These are phyloP conservation scores for Phalacrocorax carbo DNA, from an alignment of 2,113 vertebrate genomes.

Conservation along the genomic window DNA sequence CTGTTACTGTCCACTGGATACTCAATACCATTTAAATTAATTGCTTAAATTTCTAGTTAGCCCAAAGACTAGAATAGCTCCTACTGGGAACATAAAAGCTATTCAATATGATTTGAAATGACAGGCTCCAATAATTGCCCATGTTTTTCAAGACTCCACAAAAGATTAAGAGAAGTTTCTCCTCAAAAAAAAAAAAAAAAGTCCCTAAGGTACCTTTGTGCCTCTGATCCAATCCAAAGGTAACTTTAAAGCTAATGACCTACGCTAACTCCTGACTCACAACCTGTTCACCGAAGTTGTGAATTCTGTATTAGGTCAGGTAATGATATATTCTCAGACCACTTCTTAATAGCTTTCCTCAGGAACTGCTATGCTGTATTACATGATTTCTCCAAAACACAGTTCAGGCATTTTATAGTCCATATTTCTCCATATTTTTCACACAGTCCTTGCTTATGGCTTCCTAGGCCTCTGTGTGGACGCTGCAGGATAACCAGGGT, in stretches of 20 bases:
- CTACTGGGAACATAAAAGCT: slow-evolving; percentile 32
- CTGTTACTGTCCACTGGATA: neutral
- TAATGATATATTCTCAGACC: neutral
- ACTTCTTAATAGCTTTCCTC: neutral
- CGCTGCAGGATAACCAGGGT: neutral
- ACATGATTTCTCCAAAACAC: neutral
- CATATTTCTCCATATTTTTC: neutral
- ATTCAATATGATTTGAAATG: slow-evolving; percentile 36
- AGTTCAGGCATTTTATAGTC: neutral
- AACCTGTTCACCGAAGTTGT: neutral
- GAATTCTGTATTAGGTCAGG: neutral
- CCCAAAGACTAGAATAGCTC: slow-evolving; percentile 28
- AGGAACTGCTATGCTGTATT: neutral
- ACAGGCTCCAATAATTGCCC: neutral
- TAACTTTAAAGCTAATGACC: neutral
- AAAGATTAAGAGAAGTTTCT: neutral
- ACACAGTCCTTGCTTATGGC: neutral
- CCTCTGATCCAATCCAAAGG: neutral
- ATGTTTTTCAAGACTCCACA: slow-evolving; percentile 26
- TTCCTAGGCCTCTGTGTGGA: neutral
- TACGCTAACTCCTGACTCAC: neutral
- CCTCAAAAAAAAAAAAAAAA: neutral
- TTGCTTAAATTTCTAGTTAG: slow-evolving; percentile 50
- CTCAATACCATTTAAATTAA: slow-evolving; percentile 54
- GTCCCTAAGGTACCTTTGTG: neutral